A percentile compares a stretch with the other conserved stretches of the same genome.
Conservation (phyloP, 2,888 invertebrate genomes). For the Meteorus colon region DNA sequence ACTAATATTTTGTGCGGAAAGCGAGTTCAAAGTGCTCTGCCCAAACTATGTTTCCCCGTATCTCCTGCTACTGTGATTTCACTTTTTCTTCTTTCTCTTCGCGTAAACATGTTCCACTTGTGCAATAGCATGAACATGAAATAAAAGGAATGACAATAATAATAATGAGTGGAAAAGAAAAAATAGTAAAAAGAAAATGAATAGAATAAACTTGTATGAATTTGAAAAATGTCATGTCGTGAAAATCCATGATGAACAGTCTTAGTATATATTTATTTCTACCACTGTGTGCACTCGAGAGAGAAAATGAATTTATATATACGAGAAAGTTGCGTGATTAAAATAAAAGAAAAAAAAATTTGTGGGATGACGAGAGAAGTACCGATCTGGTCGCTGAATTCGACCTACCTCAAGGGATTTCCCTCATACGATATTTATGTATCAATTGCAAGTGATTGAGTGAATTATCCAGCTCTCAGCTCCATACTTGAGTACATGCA, state of each 20-base stretch:
- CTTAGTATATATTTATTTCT: not conserved
- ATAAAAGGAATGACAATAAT: slow-evolving; percentile 31
- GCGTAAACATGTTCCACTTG: slow-evolving; percentile 31
- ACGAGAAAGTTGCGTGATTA: slow-evolving; percentile 37
- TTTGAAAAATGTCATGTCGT: not conserved
- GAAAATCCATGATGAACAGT: not conserved
- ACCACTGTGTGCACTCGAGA: slow-evolving; percentile 32
- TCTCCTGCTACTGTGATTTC: slow-evolving; percentile 43
- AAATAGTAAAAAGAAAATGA: slow-evolving; percentile 14
- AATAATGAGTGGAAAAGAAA: slow-evolving; percentile 15
- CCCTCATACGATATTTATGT: slow-evolving; percentile 22
- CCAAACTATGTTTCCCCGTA: slow-evolving; percentile 35
- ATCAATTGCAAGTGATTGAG: slow-evolving; percentile 51
- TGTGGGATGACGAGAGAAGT: slow-evolving; percentile 31
- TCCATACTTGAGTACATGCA: slow-evolving; percentile 1
- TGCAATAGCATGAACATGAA: slow-evolving; percentile 24
- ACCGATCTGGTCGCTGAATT: slow-evolving; percentile 39
- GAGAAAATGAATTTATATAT: slow-evolving; percentile 46
- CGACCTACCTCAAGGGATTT: slow-evolving; percentile 52
- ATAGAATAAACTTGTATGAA: slow-evolving; percentile 1
- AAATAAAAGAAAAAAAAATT: slow-evolving; percentile 25
- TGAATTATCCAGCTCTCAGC: not conserved
- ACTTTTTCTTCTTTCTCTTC: slow-evolving; percentile 48
- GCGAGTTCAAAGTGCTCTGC: slow-evolving; percentile 40
- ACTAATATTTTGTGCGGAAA: slow-evolving; percentile 31